These are phyloP conservation scores for Tupiocoris notatus DNA, from an alignment of 2,888 invertebrate genomes.

Conservation along the genomic window DNA sequence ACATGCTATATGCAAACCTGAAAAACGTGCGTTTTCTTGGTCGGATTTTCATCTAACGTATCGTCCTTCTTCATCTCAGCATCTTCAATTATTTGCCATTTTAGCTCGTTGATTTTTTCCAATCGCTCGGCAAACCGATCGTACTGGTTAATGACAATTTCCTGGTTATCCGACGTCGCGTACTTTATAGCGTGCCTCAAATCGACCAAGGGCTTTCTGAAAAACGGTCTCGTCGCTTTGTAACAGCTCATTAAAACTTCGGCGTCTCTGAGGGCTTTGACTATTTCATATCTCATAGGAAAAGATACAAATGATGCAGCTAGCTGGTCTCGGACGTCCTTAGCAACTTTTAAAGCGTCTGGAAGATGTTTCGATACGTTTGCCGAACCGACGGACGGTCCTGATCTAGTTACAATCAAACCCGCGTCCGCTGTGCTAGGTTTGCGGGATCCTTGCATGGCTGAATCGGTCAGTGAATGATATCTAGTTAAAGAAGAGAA, in stretches of 20 bases:
- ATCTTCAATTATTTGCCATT: constrained; percentile 6
- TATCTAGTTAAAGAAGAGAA: too few species aligned
- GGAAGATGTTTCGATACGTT: not conserved
- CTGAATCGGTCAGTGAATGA: too few species aligned
- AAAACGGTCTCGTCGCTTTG: constrained; percentile 20
- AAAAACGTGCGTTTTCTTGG: not conserved
- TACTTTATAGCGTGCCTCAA: constrained; percentile 17
- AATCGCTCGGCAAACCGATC: constrained; percentile 6
- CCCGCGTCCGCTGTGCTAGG: not conserved
- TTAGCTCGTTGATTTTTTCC: constrained; percentile 18
- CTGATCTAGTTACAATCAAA: constrained; percentile 13
- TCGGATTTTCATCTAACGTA: not conserved
- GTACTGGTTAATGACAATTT: not conserved
- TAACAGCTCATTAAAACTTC: constrained; percentile 28
- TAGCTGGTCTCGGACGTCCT: constrained; percentile 34
- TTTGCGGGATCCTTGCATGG: not conserved
- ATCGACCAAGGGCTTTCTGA: constrained; percentile 15
- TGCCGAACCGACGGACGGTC: not conserved
- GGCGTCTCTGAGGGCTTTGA: constrained; percentile 3
- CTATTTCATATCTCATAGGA: constrained; percentile 9
- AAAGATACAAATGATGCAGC: not conserved
- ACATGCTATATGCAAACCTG: not conserved
- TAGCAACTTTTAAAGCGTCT: constrained; percentile 26
- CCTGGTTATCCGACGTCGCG: not conserved
- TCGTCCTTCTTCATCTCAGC: constrained; percentile 20